These are phyloP conservation scores for Diarsia rubi DNA, from an alignment of 2,888 invertebrate genomes.

Conservation along the genomic window DNA sequence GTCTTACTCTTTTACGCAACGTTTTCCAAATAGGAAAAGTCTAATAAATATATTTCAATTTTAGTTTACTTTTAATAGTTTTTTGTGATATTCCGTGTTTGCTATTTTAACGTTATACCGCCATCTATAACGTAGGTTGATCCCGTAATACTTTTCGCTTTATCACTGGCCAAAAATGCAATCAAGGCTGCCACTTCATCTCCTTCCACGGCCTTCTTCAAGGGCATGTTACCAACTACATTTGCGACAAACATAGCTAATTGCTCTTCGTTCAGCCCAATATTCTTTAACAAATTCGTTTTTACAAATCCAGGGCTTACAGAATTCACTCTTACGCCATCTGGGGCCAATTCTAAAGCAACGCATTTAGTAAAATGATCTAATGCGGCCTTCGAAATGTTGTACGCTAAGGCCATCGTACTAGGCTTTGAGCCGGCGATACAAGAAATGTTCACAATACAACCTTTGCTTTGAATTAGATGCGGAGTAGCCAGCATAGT, in stretches of 20 bases:
- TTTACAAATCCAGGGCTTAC: conserved; percentile 98
- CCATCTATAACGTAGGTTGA: conserved; percentile 86
- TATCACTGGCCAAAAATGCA: conserved; percentile 96
- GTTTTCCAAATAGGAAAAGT: conserved; percentile 11
- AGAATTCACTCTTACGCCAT: conserved; percentile 96
- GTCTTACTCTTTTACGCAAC: conserved; percentile 6
- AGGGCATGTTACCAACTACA: conserved; percentile 94
- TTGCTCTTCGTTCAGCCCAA: conserved; percentile 91
- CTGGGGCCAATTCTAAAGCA: conserved; percentile 95
- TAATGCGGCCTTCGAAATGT: conserved; percentile 97
- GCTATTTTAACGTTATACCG: conserved; percentile 77
- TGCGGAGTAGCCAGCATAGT: conserved; percentile 96
- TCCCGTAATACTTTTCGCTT: conserved; percentile 97
- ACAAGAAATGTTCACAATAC: conserved; percentile 97
- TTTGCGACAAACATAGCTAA: conserved; percentile 93
- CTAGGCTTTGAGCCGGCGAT: conserved; percentile 93
- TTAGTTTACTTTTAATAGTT: background rate
- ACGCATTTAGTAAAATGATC: conserved; percentile 98
- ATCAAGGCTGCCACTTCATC: conserved; percentile 97
- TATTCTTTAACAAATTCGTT: conserved; percentile 95
- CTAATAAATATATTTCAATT: background rate
- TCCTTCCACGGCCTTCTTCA: conserved; percentile 95
- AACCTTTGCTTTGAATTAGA: conserved; percentile 94
- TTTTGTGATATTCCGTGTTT: background rate
- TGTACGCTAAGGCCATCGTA: conserved; percentile 96